Percentiles rank a stretch among this genome's conserved stretches.
These are phyloP conservation scores for Ips nitidus DNA, from an alignment of 1,140 invertebrate species.

Conservation along the genomic window DNA sequence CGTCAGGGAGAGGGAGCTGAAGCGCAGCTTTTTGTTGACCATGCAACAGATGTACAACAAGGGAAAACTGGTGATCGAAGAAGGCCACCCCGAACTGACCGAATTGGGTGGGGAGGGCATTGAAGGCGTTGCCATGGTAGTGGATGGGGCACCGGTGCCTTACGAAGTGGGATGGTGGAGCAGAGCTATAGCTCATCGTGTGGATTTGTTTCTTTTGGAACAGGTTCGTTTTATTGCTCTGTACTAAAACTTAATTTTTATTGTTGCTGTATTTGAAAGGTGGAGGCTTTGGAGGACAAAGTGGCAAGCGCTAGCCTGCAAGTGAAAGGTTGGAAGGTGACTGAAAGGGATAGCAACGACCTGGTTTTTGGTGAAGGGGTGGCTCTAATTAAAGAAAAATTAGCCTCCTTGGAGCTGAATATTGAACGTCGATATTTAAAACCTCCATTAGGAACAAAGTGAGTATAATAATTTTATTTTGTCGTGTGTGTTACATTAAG, in stretches of 20 bases:
- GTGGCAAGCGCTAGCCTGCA: constrained; percentile 92
- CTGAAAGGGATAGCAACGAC: constrained; percentile 59
- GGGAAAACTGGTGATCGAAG: constrained; percentile 62
- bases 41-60: constrained; percentile 64
- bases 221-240: constrained; percentile 54
- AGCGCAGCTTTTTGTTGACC: constrained; percentile 67
- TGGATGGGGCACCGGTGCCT: constrained; percentile 56
- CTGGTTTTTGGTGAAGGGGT: constrained; percentile 64
- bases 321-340: constrained; percentile 86
- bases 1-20: constrained; percentile 83
- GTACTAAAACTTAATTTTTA: background rate
- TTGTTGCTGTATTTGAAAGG: constrained; percentile 43
- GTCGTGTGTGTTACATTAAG: background rate
- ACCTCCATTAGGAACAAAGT: constrained; percentile 82
- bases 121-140: constrained; percentile 53
- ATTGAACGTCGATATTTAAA: constrained; percentile 93
- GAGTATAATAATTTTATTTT: constrained; percentile 43
- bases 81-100: constrained; percentile 59
- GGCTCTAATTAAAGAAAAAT: constrained; percentile 71
- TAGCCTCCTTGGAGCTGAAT: constrained; percentile 82
- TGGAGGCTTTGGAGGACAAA: constrained; percentile 90
- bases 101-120: constrained; percentile 54
- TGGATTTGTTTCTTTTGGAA: constrained; percentile 80
- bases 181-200: constrained; percentile 69
- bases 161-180: constrained; percentile 69